Percentiles rank a stretch among this genome's conserved stretches.
Conservation (phyloP, 2,113 vertebrate species). For the Oxyura jamaicensis region DNA sequence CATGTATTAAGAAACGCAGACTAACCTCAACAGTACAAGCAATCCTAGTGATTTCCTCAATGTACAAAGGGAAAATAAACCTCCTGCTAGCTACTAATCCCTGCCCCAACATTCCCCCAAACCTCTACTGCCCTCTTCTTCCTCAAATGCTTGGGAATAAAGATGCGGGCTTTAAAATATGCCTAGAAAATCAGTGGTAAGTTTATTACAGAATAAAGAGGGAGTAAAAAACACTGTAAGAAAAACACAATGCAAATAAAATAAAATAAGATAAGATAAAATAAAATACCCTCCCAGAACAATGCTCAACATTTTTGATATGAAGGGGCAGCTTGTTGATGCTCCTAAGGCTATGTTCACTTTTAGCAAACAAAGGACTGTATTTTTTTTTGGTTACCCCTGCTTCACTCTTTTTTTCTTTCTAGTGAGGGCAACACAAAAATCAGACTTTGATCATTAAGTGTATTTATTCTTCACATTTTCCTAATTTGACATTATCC, state of each 20-base stretch:
- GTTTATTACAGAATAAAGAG: not conserved
- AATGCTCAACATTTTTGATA: not conserved
- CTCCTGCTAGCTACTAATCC: constrained; percentile 17
- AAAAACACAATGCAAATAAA: not conserved
- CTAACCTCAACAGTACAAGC: not conserved
- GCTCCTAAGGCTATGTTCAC: not conserved
- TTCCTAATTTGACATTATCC: not conserved
- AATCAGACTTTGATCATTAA: not conserved
- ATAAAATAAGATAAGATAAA: too few species aligned
- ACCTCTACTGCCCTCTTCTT: not conserved
- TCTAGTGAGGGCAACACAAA: not conserved
- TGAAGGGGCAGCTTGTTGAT: not conserved
- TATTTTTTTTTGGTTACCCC: not conserved
- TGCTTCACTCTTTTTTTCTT: not conserved
- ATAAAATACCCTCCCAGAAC: not conserved
- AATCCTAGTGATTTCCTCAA: constrained; percentile 43
- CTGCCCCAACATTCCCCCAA: not conserved
- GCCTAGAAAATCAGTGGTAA: not conserved
- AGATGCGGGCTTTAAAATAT: not conserved
- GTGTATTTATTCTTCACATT: not conserved
- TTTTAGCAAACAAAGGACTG: not conserved
- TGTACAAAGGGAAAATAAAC: constrained; percentile 27
- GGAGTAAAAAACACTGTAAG: not conserved
- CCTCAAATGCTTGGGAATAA: constrained; percentile 23
- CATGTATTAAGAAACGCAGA: constrained; percentile 9